Evolutionary conservation across 2,113 vertebrate genomes (phyloP).

Genomic region (Alectura lathami): DNA sequence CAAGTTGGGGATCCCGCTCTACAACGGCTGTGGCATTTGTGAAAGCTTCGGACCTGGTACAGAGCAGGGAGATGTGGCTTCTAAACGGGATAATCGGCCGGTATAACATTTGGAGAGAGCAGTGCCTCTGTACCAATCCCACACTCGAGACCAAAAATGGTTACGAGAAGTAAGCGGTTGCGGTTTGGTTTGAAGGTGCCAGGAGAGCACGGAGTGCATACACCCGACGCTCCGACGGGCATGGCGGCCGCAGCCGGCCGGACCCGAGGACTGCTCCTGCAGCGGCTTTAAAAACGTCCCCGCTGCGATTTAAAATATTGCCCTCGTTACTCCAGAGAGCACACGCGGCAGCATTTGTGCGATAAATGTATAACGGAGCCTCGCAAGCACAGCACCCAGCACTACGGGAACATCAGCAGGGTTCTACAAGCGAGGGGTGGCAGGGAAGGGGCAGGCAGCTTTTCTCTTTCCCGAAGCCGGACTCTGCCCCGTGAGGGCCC

Average conservation of each 20-base stretch:
- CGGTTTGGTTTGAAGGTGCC: conserved; percentile 16
- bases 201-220: neutral
- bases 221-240: neutral
- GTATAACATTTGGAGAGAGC: neutral
- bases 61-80: neutral
- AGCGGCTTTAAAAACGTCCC: neutral
- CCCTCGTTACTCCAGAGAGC: neutral
- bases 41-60: neutral
- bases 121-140: neutral
- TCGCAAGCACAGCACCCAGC: neutral
- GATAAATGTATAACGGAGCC: neutral
- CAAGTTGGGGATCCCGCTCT: neutral
- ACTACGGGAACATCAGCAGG: neutral
- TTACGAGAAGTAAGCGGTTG: neutral
- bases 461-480: neutral
- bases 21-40: neutral
- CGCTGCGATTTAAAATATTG: neutral
- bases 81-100: neutral
- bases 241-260: neutral
- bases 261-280: neutral
- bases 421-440: neutral
- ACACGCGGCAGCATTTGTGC: neutral
- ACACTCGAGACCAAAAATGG: neutral
- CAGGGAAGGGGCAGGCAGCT: neutral
- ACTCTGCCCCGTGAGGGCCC: neutral